Evolutionary conservation across 2,888 invertebrate species (phyloP).

Genomic region (Ommatoiulus sabulosus): DNA sequence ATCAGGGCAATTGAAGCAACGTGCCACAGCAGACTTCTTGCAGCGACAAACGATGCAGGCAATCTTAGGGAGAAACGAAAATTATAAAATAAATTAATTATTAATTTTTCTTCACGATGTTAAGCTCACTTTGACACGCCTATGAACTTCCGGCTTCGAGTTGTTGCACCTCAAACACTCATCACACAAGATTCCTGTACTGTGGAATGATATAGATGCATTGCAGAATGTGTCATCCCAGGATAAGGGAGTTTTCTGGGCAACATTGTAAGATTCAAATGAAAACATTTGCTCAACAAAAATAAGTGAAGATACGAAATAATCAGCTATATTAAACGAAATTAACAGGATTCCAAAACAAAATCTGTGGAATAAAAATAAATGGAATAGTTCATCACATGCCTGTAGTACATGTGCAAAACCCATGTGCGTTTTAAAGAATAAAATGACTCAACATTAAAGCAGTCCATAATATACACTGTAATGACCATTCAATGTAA

Average conservation of each 20-base stretch:
- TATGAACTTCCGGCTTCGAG: neutral
- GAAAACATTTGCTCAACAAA: neutral
- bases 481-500: too few species aligned
- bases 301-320: neutral
- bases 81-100: neutral
- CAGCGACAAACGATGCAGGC: neutral
- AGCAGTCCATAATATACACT: too few species aligned
- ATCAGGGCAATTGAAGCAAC: neutral
- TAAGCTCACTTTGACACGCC: neutral
- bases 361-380: neutral
- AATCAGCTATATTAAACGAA: neutral
- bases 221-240: neutral
- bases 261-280: neutral
- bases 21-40: neutral
- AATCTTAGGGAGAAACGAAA: neutral
- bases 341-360: neutral
- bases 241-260: neutral
- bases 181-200: neutral
- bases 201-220: neutral
- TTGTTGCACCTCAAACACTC: neutral
- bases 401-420: neutral
- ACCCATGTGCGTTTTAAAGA: neutral
- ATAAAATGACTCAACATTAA: neutral
- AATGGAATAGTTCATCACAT: neutral
- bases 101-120: neutral